Base-by-base conservation (phyloP, 2,797 vertebrate species). In the Enteromius unitaeniatus region DNA sequence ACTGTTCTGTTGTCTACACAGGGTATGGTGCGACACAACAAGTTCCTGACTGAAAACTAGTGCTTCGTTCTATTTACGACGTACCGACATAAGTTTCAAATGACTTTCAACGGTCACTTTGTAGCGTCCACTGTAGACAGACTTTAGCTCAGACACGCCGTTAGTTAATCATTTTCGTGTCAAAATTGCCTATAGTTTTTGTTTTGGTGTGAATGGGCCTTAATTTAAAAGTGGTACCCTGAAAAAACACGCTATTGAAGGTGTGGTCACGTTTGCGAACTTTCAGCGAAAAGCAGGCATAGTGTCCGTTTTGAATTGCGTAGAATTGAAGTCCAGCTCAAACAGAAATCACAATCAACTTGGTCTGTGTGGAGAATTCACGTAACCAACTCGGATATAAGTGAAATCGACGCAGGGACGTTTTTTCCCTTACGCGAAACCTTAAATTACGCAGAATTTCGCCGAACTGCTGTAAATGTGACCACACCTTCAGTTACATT, bases 201-300 rank as follows among this genome's bases (percentile, higher is more conserved):
- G 28, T 64, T 64, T 64, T 31, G 62, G 62, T 64, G 15, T 9
- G 28, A 64, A 19, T 4, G 62, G 28, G 62, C 6, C 15, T 67
- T 60, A 42, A 42, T 60, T 58, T 80, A 58, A 17, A 55, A 58
- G 65, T 26, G 23, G 31, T 69, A 79, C 49, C 45, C 23, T 15
- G 3, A 34, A 51, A 55, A 69, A 69, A 78, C 17, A 14, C 17
- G 5, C 26, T 28, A 28, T 31, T 31, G 26, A 64, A 62, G 26
- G 60, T 28, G 60, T 62, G 60, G 60, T 31, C 60, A 64, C 26
- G 6, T 62, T 62, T 28, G 4, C 13, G 5, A 62, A 62, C n/a
- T 60, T 60, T 62, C 13, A 15, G 58, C 0, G 23, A 14, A 60
- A 60, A 60, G 5, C 23, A 53, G 51, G 51, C 19, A 53, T 7